Evolutionary conservation across 2,888 invertebrate species (phyloP), one percentile per base, ranked within the genome.

Genomic region (Chrysotoxum bicinctum): DNA sequence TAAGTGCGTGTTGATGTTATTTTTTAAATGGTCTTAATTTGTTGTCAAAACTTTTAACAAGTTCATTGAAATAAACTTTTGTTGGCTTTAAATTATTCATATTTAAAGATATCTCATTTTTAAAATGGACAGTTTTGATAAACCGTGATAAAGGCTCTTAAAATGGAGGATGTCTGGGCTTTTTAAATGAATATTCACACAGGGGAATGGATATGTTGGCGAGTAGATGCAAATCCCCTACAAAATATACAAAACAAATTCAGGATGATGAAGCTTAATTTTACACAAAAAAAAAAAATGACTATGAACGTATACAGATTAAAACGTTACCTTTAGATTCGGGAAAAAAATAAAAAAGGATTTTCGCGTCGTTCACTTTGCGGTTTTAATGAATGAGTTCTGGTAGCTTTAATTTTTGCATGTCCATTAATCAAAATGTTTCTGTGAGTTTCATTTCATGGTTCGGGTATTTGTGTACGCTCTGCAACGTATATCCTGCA

Each of bases 401-500:
- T 48, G 69, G 64, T 64, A 2, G 48, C 19, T 64, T 74, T 74
- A 74, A 74, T 69, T 70, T 12, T 48, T 52, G 43, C n/a, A 26
- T 35, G 43, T 66, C 50, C 69, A 74, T 83, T 83, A 74, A 83
- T 83, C 83, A 78, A 70, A 78, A 12, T 37, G 60, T 62, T 19
- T 74, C 43, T 50, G 60, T 14, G 43, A 26, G 12, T 54, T 79
- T 56, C 64, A 32, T 50, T 74, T 68, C 14, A 9, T 3, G 19
- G 32, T 56, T 56, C 32, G 26, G 26, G 7, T 26, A 26, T 3
- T 26, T 26, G 4, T 26, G 26, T 26, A 7, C 26, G 26, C 26
- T 26, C 4, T 26, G n/a, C n/a, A 26, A 26, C 26, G 26, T 26
- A 26, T 26, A 26, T 1, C 26, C 3, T 26, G 26, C 26, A 26